A percentile compares a stretch with the other conserved stretches of the same genome.
phyloP scores from a whole-genome alignment of 2,797 vertebrate species.

The Ficedula albicollis region DNA sequence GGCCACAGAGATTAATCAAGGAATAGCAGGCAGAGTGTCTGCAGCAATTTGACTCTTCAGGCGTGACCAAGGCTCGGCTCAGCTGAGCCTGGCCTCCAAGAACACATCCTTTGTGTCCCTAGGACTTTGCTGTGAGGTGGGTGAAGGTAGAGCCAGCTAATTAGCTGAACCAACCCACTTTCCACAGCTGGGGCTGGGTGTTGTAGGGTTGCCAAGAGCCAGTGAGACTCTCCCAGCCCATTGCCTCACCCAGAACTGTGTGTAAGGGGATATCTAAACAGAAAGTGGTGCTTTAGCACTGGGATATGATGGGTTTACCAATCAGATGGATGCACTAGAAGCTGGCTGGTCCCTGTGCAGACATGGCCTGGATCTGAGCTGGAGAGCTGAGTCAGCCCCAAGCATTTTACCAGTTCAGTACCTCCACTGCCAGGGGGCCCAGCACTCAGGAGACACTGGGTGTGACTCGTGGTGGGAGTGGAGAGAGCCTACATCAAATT shows the following conservation, averaged over 20 bases:
- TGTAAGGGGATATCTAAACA: not conserved
- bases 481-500: not conserved
- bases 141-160: not conserved
- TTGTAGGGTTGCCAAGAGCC: not conserved
- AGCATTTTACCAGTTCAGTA: not conserved
- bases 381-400: not conserved
- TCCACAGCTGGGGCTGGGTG: not conserved
- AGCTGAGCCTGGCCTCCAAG: not conserved
- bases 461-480: not conserved
- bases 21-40: not conserved
- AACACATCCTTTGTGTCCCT: not conserved
- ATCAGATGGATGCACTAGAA: conserved; percentile 37
- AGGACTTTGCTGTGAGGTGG: not conserved
- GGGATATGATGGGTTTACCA: not conserved
- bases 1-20: not conserved
- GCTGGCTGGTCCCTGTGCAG: conserved; percentile 36
- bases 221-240: not conserved
- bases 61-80: not conserved
- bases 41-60: not conserved
- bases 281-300: not conserved
- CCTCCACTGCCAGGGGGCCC: not conserved
- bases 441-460: not conserved
- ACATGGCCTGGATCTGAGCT: not conserved
- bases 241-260: not conserved
- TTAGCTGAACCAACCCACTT: not conserved